Percentiles rank a stretch among this genome's conserved stretches.
Evolutionary conservation across 2,888 invertebrate species (phyloP).

Genomic region (Horisme vitalbata): DNA sequence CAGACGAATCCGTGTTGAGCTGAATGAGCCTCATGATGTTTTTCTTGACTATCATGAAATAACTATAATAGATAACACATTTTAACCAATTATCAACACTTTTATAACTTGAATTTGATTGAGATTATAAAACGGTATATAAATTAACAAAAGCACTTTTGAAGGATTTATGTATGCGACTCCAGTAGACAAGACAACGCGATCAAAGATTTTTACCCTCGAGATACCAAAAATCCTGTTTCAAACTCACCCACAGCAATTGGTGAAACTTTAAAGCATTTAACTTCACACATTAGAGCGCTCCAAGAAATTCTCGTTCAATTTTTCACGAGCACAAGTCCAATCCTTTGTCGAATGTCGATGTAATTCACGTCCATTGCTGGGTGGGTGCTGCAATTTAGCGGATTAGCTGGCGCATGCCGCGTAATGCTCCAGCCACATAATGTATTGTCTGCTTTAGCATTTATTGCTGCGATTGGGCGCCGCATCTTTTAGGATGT

Average conservation of each 20-base stretch:
- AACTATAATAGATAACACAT: too few species aligned
- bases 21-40: too few species aligned
- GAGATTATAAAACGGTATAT: too few species aligned
- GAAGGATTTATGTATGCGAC: too few species aligned
- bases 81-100: too few species aligned
- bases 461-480: constrained; percentile 32
- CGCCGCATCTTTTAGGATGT: constrained; percentile 21
- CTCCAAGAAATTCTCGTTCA: constrained; percentile 29
- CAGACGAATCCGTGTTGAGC: too few species aligned
- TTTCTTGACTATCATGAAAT: too few species aligned
- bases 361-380: constrained; percentile 36
- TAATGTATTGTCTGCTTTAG: constrained; percentile 31
- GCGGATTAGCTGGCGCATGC: constrained; percentile 31
- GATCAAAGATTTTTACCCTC: neutral
- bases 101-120: too few species aligned
- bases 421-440: constrained; percentile 32
- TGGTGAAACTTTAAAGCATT: constrained; percentile 24
- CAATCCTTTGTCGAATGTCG: constrained; percentile 33
- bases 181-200: too few species aligned
- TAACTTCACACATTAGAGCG: constrained; percentile 30
- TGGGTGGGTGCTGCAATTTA: constrained; percentile 30
- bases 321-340: constrained; percentile 31
- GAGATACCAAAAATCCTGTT: neutral
- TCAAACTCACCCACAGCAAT: constrained; percentile 7
- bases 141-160: too few species aligned